Base-by-base conservation (phyloP, 2,888 invertebrate species). In the Aradus depressus region DNA sequence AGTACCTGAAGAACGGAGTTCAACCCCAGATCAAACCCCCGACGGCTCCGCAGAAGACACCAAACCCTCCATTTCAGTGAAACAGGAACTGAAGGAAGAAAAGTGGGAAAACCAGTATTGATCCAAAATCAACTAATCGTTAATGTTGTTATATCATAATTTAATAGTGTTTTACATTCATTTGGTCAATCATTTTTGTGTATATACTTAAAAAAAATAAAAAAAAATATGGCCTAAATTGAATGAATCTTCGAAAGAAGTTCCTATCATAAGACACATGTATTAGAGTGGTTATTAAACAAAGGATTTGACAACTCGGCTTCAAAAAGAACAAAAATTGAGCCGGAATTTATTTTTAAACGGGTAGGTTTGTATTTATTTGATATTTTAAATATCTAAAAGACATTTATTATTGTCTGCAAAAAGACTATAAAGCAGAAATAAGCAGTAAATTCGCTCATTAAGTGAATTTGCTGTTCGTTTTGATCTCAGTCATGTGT, bases 1-100 rank as follows among this genome's bases (percentile, higher is more conserved):
- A 2, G 83, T 80, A 21, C 73, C 79, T 60, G 78, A 79, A 61
- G 68, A 74, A 61, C 58, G 59, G 16, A 53, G 57, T 31, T 39
- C 52, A 10, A 39, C 54, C 42, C 42, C 52, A n/a, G 56, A 58
- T 26, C 51, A 52, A 35, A 37, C 51, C 25, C 43, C 52, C 42
- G 52, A 51, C 23, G 41, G 31, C 19, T 22, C 53, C 14, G 42
- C 31, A 14, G 58, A 52, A 37, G 51, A 55, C 14, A 31, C 54
- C 16, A 54, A 56, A 51, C 41, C 49, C 21, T 49, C 53, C 3
- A 49, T 59, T 35, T 52, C 55, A 50, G 54, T 59, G 25, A 56
- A 56, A 50, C 58, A 59, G 26, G 60, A 58, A 54, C 49, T 52
- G 25, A 58, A 60, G 52, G 59, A 60, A 45, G 59, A 57, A 44